Evolutionary conservation across 2,797 vertebrate genomes (phyloP), one percentile per base, ranked within the genome.

Genomic region (Meriones psammophilus): DNA sequence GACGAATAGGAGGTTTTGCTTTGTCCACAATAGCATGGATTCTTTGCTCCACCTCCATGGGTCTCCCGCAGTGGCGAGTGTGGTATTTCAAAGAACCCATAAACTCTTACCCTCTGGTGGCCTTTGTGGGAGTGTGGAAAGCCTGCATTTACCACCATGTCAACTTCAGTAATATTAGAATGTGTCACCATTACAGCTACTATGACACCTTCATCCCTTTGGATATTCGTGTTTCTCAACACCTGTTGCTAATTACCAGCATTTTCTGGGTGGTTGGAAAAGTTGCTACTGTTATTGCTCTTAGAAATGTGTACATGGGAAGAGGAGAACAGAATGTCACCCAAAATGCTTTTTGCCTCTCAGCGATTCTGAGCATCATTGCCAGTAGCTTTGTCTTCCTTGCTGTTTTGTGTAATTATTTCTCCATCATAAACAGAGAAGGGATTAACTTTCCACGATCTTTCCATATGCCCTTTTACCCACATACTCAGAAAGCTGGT

Each of bases 381-480:
- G 98, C 99, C 0, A 98, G 97, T 1, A 4, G 81, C 0, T 97
- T 98, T 2, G 80, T 98, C 62, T 80, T 98, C 26, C 94, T 99
- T 74, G 98, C 99, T 0, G 98, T 99, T 54, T 92, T 96, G 76
- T 99, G 99, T 99, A 99, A 99, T 97, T 98, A 99, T 96, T 98
- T 73, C 33, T 98, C 99, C 0, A 97, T 99, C 88, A 50, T 97
- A 0, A 97, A 92, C 50, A 99, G 99, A 95, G 90, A 92, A 66
- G 98, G 98, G 26, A 99, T 99, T 7, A 14, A 91, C 96, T 99
- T 99, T 93, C 99, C 99, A 0, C 97, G 98, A 0, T 97, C 99
- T 46, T 99, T 98, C 97, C 73, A 97, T 64, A 84, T 99, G 73
- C 99, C 99, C 0, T 81, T 98, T 33, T 98, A 98, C 28, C 99